Conservation (phyloP, 1,140 invertebrate species). For the Drosophila sp. region DNA sequence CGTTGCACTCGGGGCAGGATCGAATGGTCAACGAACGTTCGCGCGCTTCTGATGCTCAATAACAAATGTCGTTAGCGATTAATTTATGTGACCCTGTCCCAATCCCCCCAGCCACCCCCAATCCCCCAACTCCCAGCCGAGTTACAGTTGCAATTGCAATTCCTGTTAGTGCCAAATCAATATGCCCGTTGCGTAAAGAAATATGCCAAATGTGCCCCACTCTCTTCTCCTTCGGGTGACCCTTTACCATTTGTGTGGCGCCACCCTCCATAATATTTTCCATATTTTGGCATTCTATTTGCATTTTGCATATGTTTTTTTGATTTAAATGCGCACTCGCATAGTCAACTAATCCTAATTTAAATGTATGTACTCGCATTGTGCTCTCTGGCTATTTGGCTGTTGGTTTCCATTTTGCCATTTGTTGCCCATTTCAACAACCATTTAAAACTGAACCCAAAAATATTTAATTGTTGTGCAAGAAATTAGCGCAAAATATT, state of each 20-base stretch:
- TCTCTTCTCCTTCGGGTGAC: background rate
- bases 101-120: background rate
- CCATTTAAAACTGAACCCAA: constrained; percentile 35
- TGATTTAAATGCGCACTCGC: constrained; percentile 62
- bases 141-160: constrained; percentile 1
- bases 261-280: background rate
- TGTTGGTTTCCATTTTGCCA: background rate
- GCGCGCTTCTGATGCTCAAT: constrained; percentile 44
- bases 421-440: constrained; percentile 2
- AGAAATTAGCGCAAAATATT: constrained; percentile 8
- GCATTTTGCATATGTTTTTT: constrained; percentile 52
- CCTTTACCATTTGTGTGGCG: constrained; percentile 13
- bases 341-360: constrained; percentile 68
- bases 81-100: constrained; percentile 53
- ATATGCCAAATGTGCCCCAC: constrained; percentile 27
- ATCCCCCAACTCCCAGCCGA: background rate
- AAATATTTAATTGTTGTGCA: constrained; percentile 63
- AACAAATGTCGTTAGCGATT: constrained; percentile 71
- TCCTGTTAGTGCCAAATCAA: constrained; percentile 31
- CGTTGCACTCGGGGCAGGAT: background rate
- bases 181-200: constrained; percentile 53
- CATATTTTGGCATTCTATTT: constrained; percentile 28
- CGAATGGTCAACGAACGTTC: constrained; percentile 29
- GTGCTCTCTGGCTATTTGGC: background rate
- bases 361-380: constrained; percentile 55